phyloP scores from a whole-genome alignment of 64 coral and sea anemone species.

The Montipora sp. region DNA sequence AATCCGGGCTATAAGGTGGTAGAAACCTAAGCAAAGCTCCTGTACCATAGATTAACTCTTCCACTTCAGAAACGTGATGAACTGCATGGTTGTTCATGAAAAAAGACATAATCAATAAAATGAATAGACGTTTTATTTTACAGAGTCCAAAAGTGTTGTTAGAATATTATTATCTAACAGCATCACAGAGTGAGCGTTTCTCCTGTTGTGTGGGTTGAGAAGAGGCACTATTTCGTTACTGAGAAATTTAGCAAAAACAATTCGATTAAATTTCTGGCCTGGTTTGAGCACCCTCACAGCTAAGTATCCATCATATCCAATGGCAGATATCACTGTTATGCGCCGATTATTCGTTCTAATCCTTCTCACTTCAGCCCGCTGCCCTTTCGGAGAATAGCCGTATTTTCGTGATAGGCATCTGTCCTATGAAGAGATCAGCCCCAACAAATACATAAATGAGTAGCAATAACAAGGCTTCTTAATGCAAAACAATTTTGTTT shows the following conservation, averaged over 20 bases:
- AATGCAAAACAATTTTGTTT: not conserved
- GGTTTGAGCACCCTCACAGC: constrained; percentile 14
- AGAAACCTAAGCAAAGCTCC: constrained; percentile 41
- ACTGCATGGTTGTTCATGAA: constrained; percentile 46
- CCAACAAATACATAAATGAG: not conserved
- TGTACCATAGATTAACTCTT: constrained; percentile 25
- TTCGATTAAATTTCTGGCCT: constrained; percentile 15
- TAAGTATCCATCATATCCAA: constrained; percentile 15
- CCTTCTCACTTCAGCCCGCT: constrained; percentile 40
- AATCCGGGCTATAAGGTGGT: constrained; percentile 40
- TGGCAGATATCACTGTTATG: constrained; percentile 36
- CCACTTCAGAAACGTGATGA: constrained; percentile 42
- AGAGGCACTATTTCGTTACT: constrained; percentile 29
- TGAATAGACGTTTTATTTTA: constrained; percentile 44
- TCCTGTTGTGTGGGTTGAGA: constrained; percentile 45
- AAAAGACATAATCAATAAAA: constrained; percentile 25
- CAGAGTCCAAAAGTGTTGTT: constrained; percentile 17
- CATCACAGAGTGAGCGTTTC: constrained; percentile 39
- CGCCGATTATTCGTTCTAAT: constrained; percentile 23
- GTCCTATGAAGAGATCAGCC: constrained; percentile 18
- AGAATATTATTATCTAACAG: constrained; percentile 49
- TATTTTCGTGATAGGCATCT: constrained; percentile 11
- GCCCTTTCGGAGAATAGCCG: constrained; percentile 10
- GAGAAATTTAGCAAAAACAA: constrained; percentile 34
- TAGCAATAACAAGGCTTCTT: not conserved